Base-by-base conservation (phyloP, 2,797 vertebrate species). In the Enteromius fasciolatus region DNA sequence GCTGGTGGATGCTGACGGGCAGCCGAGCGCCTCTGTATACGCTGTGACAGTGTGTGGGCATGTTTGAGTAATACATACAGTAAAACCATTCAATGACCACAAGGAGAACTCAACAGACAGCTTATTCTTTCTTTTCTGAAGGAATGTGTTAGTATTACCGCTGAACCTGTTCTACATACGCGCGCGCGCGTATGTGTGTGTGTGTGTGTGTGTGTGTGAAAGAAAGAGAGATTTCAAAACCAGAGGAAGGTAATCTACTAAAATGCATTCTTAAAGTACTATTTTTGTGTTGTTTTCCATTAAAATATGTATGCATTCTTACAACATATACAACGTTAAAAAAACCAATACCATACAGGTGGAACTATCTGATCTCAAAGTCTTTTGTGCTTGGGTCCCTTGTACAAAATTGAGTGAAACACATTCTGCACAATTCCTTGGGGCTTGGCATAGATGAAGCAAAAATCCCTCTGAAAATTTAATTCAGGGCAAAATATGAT, bases 401-500 rank as follows among this genome's bases (percentile, higher is more conserved):
- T 83, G 86, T 82, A 83, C 54, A 87, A 87, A 90, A 87, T 85
- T 88, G 86, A 86, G 83, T 63, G 81, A 85, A 87, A 85, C 78
- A 74, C 87, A 88, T 87, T 88, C 87, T 89, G 90, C 82, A 41
- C 76, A 46, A 84, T 90, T 90, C 85, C 88, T 89, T 78, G 66
- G 83, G 81, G 87, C 85, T 86, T 81, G 77, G 87, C 74, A 70
- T 69, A 83, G 86, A 73, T 88, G 90, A 90, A 90, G 89, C 81
- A 54, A 87, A 88, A 86, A 86, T 91, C 89, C 90, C 86, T 83
- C 87, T 88, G 84, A 90, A 93, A 94, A 94, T 93, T 93, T 91
- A 92, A 94, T 94, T 93, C 92, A 91, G 89, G 90, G 91, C 85
- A 87, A 93, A 94, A 95, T 93, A 91, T 94, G 93, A 95, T 94